phyloP scores from a whole-genome alignment of 2,113 vertebrate species.

The Sardina pilchardus region DNA sequence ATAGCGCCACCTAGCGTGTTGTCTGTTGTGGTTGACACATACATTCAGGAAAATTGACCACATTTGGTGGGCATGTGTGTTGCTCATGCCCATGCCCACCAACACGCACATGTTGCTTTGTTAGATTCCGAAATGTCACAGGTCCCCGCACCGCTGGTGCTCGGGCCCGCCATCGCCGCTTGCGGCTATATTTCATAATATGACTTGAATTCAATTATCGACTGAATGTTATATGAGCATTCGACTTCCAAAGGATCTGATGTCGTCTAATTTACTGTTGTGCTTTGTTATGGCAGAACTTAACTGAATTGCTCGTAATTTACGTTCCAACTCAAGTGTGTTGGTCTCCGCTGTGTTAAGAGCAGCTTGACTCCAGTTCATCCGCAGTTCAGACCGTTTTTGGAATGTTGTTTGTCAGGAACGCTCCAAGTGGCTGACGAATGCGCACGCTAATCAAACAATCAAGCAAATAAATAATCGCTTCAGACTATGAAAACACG shows the following conservation, averaged over 20 bases:
- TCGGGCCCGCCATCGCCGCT: too few relatives aligned
- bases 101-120: too few relatives aligned
- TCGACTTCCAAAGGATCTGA: neutral
- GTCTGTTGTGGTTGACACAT: too few relatives aligned
- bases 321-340: neutral
- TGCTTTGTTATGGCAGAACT: neutral
- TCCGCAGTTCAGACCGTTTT: neutral
- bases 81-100: too few relatives aligned
- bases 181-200: too few relatives aligned
- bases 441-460: neutral
- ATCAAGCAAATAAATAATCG: conserved; percentile 7
- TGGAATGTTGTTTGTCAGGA: neutral
- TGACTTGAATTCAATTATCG: neutral
- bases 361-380: neutral
- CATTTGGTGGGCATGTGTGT: too few relatives aligned
- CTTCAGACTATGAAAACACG: neutral
- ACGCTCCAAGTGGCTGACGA: neutral
- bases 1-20: too few relatives aligned
- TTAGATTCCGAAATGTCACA: too few relatives aligned
- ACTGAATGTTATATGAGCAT: neutral
- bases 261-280: neutral
- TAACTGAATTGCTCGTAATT: neutral
- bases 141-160: too few relatives aligned
- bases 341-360: neutral
- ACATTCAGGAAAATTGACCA: too few relatives aligned